phyloP scores from a whole-genome alignment of 2,113 vertebrate species.

The Cettia cetti region DNA sequence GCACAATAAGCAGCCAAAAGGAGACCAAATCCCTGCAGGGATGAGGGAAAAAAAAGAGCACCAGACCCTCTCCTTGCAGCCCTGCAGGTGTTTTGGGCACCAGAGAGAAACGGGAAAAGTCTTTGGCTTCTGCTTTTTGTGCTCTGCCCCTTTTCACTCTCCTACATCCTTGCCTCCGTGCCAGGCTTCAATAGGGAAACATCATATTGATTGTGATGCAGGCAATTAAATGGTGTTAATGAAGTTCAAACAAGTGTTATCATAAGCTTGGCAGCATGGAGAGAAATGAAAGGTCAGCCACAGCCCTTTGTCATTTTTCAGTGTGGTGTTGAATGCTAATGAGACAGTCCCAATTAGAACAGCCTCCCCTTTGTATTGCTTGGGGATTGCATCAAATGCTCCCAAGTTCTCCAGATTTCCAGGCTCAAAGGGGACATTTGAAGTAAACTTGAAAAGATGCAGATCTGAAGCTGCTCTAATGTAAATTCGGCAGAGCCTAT shows the following conservation, averaged over 20 bases:
- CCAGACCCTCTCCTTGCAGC: neutral
- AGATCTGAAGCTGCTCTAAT: constrained; percentile 49
- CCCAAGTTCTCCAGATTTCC: constrained; percentile 45
- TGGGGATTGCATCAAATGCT: constrained; percentile 46
- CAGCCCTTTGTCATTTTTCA: constrained; percentile 37
- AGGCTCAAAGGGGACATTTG: constrained; percentile 56
- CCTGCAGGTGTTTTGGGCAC: neutral
- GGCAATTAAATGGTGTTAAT: constrained; percentile 60
- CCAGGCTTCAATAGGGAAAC: constrained; percentile 50
- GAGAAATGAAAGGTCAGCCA: constrained; percentile 65
- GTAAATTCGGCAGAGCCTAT: constrained; percentile 46
- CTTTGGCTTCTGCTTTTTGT: constrained; percentile 19
- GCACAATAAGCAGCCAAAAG: neutral
- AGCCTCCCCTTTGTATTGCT: constrained; percentile 6
- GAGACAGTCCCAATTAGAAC: constrained; percentile 43
- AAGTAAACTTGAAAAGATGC: constrained; percentile 60
- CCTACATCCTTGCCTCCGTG: neutral
- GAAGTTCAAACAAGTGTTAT: constrained; percentile 73
- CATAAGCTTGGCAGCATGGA: constrained; percentile 57
- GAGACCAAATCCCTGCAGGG: neutral
- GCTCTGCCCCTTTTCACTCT: neutral
- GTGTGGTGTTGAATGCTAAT: constrained; percentile 16
- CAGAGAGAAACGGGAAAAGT: neutral
- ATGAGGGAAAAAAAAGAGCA: neutral
- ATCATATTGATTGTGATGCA: constrained; percentile 72